Conservation (phyloP, 2,888 invertebrate species). For the Zaprionus lineosus region DNA sequence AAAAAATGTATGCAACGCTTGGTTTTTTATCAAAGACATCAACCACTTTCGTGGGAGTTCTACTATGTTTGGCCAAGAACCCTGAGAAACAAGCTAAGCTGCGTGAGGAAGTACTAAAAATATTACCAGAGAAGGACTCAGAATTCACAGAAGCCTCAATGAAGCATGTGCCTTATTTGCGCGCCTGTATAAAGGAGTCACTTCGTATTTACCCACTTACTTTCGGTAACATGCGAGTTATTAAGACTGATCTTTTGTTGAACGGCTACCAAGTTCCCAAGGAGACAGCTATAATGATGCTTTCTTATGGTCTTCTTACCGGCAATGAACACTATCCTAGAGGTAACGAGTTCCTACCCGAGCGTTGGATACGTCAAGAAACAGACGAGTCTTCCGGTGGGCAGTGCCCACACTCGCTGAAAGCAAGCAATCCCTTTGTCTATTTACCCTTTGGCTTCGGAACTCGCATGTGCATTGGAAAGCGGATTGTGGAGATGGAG, state of each 20-base stretch:
- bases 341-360: slow-evolving; percentile 87
- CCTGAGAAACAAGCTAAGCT: slow-evolving; percentile 86
- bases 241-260: slow-evolving; percentile 85
- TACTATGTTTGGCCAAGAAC: slow-evolving; percentile 85
- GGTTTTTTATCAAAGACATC: slow-evolving; percentile 55
- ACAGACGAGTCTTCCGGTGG: slow-evolving; percentile 83
- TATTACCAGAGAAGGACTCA: slow-evolving; percentile 82
- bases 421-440: slow-evolving; percentile 69
- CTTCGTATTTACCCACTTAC: slow-evolving; percentile 86
- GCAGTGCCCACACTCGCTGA: slow-evolving; percentile 87
- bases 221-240: slow-evolving; percentile 84
- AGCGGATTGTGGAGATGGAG: slow-evolving; percentile 89
- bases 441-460: slow-evolving; percentile 88
- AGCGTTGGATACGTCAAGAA: slow-evolving; percentile 86
- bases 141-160: slow-evolving; percentile 83
- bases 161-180: slow-evolving; percentile 85
- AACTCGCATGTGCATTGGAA: slow-evolving; percentile 87
- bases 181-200: slow-evolving; percentile 89
- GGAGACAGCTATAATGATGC: slow-evolving; percentile 87
- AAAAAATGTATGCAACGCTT: too few species aligned
- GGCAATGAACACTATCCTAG: slow-evolving; percentile 85
- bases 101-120: slow-evolving; percentile 84
- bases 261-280: slow-evolving; percentile 86
- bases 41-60: slow-evolving; percentile 48
- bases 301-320: slow-evolving; percentile 84